Base-by-base conservation (phyloP, 2,888 invertebrate species). In the Aethes cnicana region DNA sequence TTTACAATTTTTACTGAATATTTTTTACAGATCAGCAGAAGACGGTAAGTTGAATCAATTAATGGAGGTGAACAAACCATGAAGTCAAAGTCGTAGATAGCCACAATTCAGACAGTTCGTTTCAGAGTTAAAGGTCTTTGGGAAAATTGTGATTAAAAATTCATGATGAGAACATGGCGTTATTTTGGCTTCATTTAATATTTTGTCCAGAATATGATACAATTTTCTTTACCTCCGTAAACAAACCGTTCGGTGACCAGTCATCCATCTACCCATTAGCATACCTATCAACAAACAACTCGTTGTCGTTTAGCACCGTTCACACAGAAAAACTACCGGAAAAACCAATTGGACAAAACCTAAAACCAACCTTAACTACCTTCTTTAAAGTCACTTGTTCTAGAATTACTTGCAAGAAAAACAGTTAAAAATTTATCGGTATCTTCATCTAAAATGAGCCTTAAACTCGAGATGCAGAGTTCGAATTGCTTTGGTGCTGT, bases 241-340 rank as follows among this genome's bases (percentile, higher is more conserved):
- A 67, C 66, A 70, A 64, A 76, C 71, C 78, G 73, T 74, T 83
- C 74, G 84, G 84, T 84, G 87, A 82, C 86, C 87, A 84, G 66
- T 62, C 84, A 87, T 82, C 84, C 83, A 79, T 81, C 81, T 75
- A 81, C 74, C 68, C 80, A 89, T 89, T 89, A 86, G 84, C 89
- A 88, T 88, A 72, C 74, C 79, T 88, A 88, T 88, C 88, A 68
- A 63, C 68, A 67, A 78, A 84, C 84, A 84, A 84, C 80, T 86
- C 80, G 83, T 83, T 84, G 84, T 84, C 77, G 69, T 73, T 78
- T 69, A 63, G 76, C 78, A 77, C 68, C 62, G 66, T 69, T 72
- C 59, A 63, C 68, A 70, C 73, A 72, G 72, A 80, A 77, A 77
- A 79, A 79, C 84, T 82, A 85, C 85, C 76, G 84, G 84, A 84